Evolutionary conservation across 2,113 vertebrate species (phyloP), one percentile per base, ranked within the genome.

Genomic region (Cottus gobio): DNA sequence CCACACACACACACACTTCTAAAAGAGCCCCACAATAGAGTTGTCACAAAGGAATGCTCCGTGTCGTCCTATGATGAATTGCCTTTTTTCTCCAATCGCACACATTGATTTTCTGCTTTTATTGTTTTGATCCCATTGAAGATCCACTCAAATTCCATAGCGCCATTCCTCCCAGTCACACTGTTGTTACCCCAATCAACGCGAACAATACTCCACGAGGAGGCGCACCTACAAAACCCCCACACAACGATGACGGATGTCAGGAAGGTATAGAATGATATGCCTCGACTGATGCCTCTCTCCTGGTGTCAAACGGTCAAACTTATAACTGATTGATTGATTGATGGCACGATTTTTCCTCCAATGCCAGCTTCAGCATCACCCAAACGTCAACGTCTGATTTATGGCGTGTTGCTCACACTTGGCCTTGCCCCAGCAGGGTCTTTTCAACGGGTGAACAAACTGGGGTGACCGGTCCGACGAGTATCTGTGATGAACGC

Each of bases 51-150:
- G 83, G 77, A 91, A 90, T 87, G 74, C 54, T 1, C n/a, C 31
- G 42, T 69, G 69, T 83, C 56, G 7, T 61, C 57, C 34, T 42
- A 3, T 84, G 83, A 87, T 81, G 42, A 85, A 90, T 91, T 71
- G 74, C 65, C 80, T 71, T 63, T 52, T 30, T 37, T 18, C 1
- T 4, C 60, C 74, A 57, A 36, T 79, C 54, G 26, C 50, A 13
- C 22, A 36, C 34, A 42, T 73, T 58, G 68, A 71, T 85, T 80
- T 82, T 63, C 74, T 72, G 24, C 67, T 71, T 48, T 60, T 42
- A 61, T 87, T 86, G 80, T 81, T 82, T 82, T 50, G 61, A 67
- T 74, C 74, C 62, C 42, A 13, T 69, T 85, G 36, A 80, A 69
- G 56, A 78, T 64, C 42, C 13, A 20, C 58, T 71, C 26, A 79